Conservation (phyloP, 64 coral and sea anemone species). For the Actinia equina region DNA sequence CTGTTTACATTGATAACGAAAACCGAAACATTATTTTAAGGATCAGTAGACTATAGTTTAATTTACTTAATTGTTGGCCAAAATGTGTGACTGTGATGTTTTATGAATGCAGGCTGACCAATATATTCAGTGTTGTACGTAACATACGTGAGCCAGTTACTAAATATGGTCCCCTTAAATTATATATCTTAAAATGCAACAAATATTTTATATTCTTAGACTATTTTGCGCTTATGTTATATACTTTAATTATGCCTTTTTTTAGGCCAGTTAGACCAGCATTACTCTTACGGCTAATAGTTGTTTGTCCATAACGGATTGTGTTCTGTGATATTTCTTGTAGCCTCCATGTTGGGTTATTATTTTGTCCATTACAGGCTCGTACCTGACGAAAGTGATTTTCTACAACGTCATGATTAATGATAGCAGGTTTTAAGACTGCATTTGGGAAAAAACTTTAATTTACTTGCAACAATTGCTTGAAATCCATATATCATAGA, state of each 20-base stretch:
- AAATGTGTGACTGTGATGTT: no score
- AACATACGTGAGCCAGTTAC: no score
- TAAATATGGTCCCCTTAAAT: no score
- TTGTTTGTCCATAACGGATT: slow-evolving; percentile 38
- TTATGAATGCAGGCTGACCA: no score
- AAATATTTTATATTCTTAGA: no score
- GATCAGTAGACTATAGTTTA: background rate
- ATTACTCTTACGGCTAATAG: slow-evolving; percentile 40
- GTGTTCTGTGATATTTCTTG: slow-evolving; percentile 24
- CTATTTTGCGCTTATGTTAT: no score
- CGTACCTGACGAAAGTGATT: slow-evolving; percentile 42
- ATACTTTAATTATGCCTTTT: background rate
- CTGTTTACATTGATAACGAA: background rate
- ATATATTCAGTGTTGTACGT: no score
- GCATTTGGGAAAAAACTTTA: slow-evolving; percentile 4
- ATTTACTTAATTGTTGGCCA: no score
- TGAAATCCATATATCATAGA: slow-evolving; percentile 13
- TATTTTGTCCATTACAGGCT: slow-evolving; percentile 35
- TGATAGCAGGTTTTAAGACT: slow-evolving; percentile 14
- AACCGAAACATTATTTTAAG: slow-evolving; percentile 13
- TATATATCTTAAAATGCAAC: no score
- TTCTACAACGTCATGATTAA: slow-evolving; percentile 31
- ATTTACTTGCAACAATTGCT: background rate
- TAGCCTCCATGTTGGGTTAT: slow-evolving; percentile 24
- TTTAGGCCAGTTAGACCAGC: background rate